Conservation (phyloP, 2,113 vertebrate genomes). For the Bettongia penicillata region DNA sequence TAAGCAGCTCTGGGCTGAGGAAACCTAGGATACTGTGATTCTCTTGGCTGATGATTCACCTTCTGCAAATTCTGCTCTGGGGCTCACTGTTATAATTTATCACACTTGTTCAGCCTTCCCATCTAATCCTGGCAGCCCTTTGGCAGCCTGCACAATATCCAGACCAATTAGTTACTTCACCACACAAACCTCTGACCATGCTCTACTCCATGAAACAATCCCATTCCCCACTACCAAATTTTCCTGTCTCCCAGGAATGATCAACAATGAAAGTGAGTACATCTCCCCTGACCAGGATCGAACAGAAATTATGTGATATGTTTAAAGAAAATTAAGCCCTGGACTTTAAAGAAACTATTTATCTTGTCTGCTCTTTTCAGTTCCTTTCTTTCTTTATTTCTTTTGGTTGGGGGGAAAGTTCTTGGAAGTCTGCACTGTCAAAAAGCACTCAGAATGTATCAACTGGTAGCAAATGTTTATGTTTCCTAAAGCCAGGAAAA, state of each 20-base stretch:
- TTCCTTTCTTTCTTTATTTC: neutral
- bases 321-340: conserved; percentile 15
- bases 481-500: neutral
- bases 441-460: neutral
- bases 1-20: neutral
- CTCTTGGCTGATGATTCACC: neutral
- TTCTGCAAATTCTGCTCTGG: neutral
- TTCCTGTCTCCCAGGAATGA: neutral
- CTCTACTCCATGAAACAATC: neutral
- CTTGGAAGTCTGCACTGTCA: neutral
- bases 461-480: neutral
- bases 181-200: neutral
- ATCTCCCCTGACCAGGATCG: neutral
- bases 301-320: conserved; percentile 6
- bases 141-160: neutral
- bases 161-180: neutral
- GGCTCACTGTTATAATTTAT: neutral
- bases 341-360: neutral
- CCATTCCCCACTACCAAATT: neutral
- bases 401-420: neutral
- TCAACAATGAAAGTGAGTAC: neutral
- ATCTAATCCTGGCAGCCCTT: neutral
- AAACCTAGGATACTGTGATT: neutral
- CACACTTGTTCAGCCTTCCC: neutral
- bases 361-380: neutral